Conservation (phyloP, 2,888 invertebrate genomes). For the Chorisops tibialis region DNA sequence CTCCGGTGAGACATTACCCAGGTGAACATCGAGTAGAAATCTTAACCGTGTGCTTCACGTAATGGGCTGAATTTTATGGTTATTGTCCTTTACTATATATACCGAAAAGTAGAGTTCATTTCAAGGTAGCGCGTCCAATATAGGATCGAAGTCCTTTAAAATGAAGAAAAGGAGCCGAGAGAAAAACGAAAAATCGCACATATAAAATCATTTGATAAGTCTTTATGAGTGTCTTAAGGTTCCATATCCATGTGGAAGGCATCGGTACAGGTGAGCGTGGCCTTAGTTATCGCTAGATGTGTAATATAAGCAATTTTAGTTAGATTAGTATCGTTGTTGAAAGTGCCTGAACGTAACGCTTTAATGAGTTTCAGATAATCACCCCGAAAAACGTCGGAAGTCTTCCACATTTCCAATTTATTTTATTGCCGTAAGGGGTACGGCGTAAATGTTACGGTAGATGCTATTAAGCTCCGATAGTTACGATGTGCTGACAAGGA, state of each 20-base stretch:
- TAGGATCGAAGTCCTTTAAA: neutral
- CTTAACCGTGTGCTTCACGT: constrained; percentile 20
- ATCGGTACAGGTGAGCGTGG: neutral
- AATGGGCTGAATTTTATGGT: constrained; percentile 22
- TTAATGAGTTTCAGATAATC: constrained; percentile 16
- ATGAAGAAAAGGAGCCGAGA: neutral
- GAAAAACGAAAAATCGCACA: neutral
- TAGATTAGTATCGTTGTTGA: constrained; percentile 7
- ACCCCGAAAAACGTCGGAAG: too few relatives aligned
- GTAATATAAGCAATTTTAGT: neutral
- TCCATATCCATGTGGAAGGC: neutral
- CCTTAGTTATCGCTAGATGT: neutral
- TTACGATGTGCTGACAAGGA: too few relatives aligned
- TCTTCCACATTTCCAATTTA: too few relatives aligned
- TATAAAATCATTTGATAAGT: constrained; percentile 12
- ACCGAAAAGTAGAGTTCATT: constrained; percentile 19
- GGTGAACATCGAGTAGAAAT: constrained; percentile 4
- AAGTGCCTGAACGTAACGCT: neutral
- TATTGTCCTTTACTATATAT: constrained; percentile 13
- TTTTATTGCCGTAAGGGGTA: too few relatives aligned
- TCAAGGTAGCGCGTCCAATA: neutral
- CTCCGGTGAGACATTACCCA: constrained; percentile 20
- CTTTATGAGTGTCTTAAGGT: constrained; percentile 4
- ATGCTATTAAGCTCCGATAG: too few relatives aligned
- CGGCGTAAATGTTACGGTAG: too few relatives aligned